Conservation (phyloP, 2,113 vertebrate genomes). For the Columbina picui region DNA sequence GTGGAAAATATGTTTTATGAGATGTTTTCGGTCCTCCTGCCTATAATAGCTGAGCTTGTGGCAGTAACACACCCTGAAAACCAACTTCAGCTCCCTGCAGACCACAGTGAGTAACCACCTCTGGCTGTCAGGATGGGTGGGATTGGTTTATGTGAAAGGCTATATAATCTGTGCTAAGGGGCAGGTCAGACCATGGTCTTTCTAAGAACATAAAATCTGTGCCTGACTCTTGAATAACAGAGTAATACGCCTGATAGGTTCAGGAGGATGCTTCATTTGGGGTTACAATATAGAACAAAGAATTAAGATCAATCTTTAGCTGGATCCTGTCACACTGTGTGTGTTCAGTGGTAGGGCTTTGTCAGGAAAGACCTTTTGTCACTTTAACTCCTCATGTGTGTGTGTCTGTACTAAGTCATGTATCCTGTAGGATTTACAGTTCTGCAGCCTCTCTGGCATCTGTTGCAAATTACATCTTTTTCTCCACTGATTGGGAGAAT, state of each 20-base stretch:
- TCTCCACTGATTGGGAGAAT: not conserved
- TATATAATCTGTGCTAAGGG: not conserved
- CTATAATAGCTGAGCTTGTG: not conserved
- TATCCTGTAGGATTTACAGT: not conserved
- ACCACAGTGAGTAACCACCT: not conserved
- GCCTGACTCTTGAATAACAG: not conserved
- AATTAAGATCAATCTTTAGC: too few relatives aligned
- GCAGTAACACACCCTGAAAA: not conserved
- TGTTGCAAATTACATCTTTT: not conserved
- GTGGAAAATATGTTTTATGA: not conserved
- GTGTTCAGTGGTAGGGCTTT: not conserved
- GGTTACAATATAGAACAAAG: not conserved
- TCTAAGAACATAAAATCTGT: not conserved
- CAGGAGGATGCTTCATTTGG: not conserved
- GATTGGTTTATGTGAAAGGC: not conserved
- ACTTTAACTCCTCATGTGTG: not conserved
- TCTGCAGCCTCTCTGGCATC: not conserved
- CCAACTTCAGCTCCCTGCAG: not conserved
- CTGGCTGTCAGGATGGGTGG: not conserved
- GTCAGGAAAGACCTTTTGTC: not conserved
- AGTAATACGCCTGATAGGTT: not conserved
- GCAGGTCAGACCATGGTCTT: not conserved
- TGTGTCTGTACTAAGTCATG: rapidly evolving
- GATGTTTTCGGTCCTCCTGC: not conserved
- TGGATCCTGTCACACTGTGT: not conserved